These are phyloP conservation scores for Lemur catta DNA, from an alignment of 2,797 vertebrate species.

Conservation along the genomic window DNA sequence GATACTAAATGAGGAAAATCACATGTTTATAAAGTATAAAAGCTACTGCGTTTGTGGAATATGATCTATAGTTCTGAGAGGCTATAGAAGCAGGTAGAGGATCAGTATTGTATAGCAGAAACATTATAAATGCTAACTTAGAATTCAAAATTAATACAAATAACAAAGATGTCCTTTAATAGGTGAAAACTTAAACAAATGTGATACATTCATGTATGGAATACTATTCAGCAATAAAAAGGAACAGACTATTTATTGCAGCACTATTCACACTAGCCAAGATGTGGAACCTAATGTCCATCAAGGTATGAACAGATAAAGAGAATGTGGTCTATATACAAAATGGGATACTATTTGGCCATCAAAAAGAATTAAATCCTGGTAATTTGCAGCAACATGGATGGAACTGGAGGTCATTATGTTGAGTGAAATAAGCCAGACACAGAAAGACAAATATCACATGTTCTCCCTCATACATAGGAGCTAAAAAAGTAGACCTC, in stretches of 20 bases:
- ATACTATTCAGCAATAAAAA: not conserved
- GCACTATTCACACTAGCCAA: not conserved
- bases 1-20: not conserved
- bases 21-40: not conserved
- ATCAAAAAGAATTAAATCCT: not conserved
- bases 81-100: not conserved
- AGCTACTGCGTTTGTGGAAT: not conserved
- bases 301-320: not conserved
- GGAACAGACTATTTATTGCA: not conserved
- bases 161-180: not conserved
- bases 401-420: not conserved
- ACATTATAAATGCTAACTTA: not conserved
- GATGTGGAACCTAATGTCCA: no score
- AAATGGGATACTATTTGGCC: not conserved
- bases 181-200: not conserved
- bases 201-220: not conserved
- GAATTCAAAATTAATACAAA: not conserved
- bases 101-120: not conserved
- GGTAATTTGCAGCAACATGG: not conserved
- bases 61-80: not conserved
- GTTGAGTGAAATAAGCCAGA: not conserved
- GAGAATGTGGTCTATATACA: not conserved
- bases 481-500: not conserved
- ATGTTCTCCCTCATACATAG: not conserved
- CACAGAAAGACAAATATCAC: not conserved